phyloP scores from a whole-genome alignment of 2,113 vertebrate genomes.

The Salminus brasiliensis region DNA sequence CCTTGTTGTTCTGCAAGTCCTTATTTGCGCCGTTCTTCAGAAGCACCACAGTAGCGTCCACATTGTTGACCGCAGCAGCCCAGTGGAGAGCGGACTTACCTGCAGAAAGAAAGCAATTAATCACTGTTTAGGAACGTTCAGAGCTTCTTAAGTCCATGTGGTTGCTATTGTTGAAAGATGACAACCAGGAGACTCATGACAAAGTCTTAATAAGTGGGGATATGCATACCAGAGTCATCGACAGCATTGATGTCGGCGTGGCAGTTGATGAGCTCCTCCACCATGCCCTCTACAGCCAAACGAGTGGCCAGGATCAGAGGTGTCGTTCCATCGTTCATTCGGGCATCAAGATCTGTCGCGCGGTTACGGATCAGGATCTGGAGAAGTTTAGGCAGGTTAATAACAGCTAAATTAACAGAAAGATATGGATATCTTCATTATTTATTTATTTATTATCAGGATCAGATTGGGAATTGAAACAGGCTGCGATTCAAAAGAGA shows the following conservation, averaged over 20 bases:
- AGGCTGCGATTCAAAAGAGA: too few species aligned
- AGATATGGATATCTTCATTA: background rate
- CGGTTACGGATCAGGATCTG: slow-evolving; percentile 97
- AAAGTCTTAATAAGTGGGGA: background rate
- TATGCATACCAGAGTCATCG: slow-evolving; percentile 89
- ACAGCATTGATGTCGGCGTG: slow-evolving; percentile 93
- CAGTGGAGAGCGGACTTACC: slow-evolving; percentile 96
- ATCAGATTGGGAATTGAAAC: background rate
- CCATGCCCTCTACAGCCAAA: slow-evolving; percentile 95
- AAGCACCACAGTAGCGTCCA: slow-evolving; percentile 88
- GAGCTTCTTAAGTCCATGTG: too few species aligned
- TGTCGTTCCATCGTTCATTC: slow-evolving; percentile 95
- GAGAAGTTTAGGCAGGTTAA: background rate
- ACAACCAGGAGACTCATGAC: too few species aligned
- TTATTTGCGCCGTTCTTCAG: slow-evolving; percentile 97
- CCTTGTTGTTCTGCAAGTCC: slow-evolving; percentile 99
- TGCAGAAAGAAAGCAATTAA: slow-evolving; percentile 52
- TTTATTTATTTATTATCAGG: background rate
- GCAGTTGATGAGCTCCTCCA: slow-evolving; percentile 95
- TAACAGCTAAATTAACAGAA: background rate
- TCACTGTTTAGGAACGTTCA: too few species aligned
- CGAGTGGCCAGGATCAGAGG: slow-evolving; percentile 93
- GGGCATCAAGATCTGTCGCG: slow-evolving; percentile 93
- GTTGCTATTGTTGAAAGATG: too few species aligned
- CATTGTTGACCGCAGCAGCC: slow-evolving; percentile 95